phyloP scores from a whole-genome alignment of 2,113 vertebrate genomes.

The Nerophis lumbriciformis region DNA sequence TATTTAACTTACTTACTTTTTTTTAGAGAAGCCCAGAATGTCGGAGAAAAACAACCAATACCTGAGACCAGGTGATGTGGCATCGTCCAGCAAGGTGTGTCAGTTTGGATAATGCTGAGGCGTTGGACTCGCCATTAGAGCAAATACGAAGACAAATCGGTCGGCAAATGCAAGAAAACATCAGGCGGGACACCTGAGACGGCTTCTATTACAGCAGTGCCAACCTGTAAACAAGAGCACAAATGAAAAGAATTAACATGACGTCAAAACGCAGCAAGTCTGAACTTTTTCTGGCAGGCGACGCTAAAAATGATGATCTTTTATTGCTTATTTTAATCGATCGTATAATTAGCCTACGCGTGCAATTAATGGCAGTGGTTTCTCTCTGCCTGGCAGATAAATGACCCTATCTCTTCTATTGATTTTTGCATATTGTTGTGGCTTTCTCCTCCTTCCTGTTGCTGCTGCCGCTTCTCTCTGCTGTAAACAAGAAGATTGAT shows the following conservation, averaged over 20 bases:
- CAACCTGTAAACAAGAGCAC: slow-evolving; percentile 11
- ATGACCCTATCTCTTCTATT: slow-evolving; percentile 6
- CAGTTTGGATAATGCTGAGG: slow-evolving; percentile 31
- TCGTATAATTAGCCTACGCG: slow-evolving; percentile 13
- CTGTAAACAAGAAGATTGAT: too few species aligned
- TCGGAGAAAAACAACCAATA: background rate
- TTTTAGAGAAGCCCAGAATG: too few species aligned
- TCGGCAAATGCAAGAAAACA: slow-evolving; percentile 15
- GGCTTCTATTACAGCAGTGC: slow-evolving; percentile 2
- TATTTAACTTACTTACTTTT: too few species aligned
- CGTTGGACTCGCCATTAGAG: slow-evolving; percentile 27
- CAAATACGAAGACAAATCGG: slow-evolving; percentile 29
- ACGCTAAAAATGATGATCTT: background rate
- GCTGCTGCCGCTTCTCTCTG: too few species aligned
- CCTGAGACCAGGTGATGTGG: background rate
- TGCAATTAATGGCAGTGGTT: slow-evolving; percentile 13
- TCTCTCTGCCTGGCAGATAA: slow-evolving; percentile 13
- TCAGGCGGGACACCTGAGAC: slow-evolving; percentile 29
- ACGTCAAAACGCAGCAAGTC: background rate
- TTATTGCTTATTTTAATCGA: background rate
- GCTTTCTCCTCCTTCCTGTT: background rate
- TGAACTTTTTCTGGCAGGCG: background rate
- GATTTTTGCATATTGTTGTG: slow-evolving; percentile 27
- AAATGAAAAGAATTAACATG: background rate
- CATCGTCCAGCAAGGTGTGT: slow-evolving; percentile 1